Evolutionary conservation across 2,888 invertebrate genomes (phyloP).

Genomic region (Hypomecis punctinalis): DNA sequence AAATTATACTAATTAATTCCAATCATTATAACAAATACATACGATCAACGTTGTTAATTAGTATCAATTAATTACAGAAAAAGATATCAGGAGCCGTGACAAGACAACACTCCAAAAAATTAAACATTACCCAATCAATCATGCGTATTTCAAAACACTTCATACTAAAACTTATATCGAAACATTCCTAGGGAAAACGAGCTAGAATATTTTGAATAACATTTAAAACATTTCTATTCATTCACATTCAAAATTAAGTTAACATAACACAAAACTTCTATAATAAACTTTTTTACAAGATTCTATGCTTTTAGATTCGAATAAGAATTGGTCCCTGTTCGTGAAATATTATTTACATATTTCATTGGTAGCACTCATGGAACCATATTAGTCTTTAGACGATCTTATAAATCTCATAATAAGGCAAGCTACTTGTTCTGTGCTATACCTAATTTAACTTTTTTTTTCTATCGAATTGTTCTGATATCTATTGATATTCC

Average conservation of each 20-base stretch:
- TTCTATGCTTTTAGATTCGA: neutral
- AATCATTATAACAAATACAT: neutral
- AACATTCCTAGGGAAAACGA: no score
- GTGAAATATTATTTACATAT: no score
- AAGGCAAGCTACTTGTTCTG: no score
- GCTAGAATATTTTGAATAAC: no score
- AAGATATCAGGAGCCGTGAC: neutral
- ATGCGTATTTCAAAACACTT: neutral
- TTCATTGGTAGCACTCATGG: no score
- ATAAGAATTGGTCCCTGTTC: neutral
- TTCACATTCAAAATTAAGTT: neutral
- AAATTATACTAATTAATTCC: constrained; percentile 4
- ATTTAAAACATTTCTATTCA: no score
- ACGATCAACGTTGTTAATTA: neutral
- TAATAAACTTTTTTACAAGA: neutral
- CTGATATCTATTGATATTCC: no score
- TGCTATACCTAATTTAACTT: no score
- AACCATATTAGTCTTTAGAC: no score
- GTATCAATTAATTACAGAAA: neutral
- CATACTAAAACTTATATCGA: no score
- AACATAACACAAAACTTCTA: neutral
- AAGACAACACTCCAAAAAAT: neutral
- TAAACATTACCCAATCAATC: neutral
- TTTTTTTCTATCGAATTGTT: no score
- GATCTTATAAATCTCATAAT: no score